These are phyloP conservation scores for Troilus luridus DNA, from an alignment of 2,888 invertebrate genomes.

Conservation along the genomic window DNA sequence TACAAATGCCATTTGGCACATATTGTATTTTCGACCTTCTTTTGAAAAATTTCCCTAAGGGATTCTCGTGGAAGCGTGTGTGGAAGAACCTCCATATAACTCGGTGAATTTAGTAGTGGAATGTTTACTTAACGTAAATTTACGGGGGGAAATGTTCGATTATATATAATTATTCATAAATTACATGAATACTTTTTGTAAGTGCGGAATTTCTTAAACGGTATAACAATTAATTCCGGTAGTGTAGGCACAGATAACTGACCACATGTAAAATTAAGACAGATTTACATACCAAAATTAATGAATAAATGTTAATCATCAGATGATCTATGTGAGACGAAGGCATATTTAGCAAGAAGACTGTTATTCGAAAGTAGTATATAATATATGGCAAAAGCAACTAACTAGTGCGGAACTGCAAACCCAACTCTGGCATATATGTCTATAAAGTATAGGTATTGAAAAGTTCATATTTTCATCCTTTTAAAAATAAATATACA, in stretches of 20 bases:
- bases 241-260: neutral
- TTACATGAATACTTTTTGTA: too few species aligned
- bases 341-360: neutral
- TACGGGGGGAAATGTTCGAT: too few species aligned
- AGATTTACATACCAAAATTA: neutral
- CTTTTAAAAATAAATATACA: neutral
- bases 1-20: too few species aligned
- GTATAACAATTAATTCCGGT: neutral
- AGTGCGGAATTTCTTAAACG: neutral
- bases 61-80: too few species aligned
- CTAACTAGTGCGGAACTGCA: neutral
- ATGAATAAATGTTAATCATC: conserved; percentile 1
- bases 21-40: too few species aligned
- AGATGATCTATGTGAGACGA: neutral
- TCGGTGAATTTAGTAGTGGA: too few species aligned
- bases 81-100: too few species aligned
- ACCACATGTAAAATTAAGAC: neutral
- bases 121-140: too few species aligned
- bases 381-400: neutral
- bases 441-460: neutral
- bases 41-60: too few species aligned
- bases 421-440: neutral
- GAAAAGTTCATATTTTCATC: neutral
- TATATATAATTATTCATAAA: neutral
- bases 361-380: neutral